Conservation (phyloP, 2,113 vertebrate species). For the Mesitornis unicolor region DNA sequence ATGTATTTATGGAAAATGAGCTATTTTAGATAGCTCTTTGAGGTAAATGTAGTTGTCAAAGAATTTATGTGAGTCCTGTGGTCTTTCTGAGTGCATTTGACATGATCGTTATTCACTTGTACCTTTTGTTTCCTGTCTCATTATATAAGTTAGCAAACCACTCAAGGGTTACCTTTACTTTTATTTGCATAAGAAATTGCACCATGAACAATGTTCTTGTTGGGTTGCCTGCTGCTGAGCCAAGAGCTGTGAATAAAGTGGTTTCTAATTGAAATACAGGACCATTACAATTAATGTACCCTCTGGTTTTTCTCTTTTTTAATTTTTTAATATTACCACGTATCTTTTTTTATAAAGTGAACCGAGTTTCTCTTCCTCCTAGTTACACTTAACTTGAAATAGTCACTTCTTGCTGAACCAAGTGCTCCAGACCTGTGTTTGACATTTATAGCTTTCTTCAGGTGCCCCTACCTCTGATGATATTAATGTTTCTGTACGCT, state of each 20-base stretch:
- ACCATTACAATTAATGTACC: not conserved
- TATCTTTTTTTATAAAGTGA: not conserved
- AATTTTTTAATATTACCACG: not conserved
- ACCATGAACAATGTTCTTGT: not conserved
- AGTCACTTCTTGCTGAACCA: not conserved
- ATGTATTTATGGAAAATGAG: not conserved
- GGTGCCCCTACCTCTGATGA: not conserved
- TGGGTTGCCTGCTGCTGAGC: not conserved
- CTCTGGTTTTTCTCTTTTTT: not conserved
- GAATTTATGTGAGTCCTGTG: not conserved
- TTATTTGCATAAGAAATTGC: conserved; percentile 31
- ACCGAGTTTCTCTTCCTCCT: not conserved
- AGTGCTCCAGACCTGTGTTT: not conserved
- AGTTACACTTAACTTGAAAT: not conserved
- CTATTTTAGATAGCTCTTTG: not conserved
- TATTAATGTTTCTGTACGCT: not conserved
- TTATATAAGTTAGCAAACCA: conserved; percentile 33
- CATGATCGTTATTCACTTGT: not conserved
- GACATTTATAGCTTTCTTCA: not conserved
- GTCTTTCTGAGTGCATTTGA: not conserved
- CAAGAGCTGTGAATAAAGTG: conserved; percentile 41
- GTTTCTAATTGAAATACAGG: conserved; percentile 33
- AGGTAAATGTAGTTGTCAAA: not conserved
- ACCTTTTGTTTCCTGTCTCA: conserved; percentile 14
- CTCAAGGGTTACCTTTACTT: conserved; percentile 33